Evolutionary conservation across 2,888 invertebrate genomes (phyloP).

Genomic region (Homarus gammarus): DNA sequence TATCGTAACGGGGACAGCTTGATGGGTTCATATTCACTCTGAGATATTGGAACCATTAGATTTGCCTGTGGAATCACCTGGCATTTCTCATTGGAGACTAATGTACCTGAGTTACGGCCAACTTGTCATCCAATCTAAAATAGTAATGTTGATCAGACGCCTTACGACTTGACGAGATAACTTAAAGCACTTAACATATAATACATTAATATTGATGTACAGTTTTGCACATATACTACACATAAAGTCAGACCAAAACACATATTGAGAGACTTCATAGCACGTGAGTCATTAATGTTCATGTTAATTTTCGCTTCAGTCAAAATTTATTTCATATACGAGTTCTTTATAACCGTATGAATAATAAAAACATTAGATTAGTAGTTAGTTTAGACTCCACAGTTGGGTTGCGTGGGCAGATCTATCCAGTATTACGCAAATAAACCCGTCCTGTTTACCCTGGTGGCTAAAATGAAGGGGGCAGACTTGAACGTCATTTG

Average conservation of each 20-base stretch:
- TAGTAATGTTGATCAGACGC: background rate
- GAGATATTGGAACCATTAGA: background rate
- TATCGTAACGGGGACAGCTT: background rate
- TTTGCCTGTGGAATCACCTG: background rate
- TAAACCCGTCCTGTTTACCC: slow-evolving; percentile 5
- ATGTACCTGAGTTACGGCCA: background rate
- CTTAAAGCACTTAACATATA: background rate
- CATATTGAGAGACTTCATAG: no score
- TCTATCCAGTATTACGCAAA: background rate
- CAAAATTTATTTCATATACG: no score
- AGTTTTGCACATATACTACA: background rate
- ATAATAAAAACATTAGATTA: no score
- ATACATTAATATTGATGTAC: background rate
- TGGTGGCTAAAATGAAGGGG: slow-evolving; percentile 20
- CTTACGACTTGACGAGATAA: background rate
- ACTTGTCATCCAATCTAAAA: background rate
- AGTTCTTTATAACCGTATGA: no score
- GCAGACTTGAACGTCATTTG: slow-evolving; percentile 38
- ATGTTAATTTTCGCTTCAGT: no score
- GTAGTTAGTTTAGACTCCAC: background rate
- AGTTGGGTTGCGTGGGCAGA: background rate
- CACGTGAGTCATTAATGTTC: no score
- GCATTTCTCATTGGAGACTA: background rate
- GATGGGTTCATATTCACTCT: background rate
- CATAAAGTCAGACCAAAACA: no score